phyloP scores from a whole-genome alignment of 2,888 invertebrate genomes.

The Plemyria rubiginata region DNA sequence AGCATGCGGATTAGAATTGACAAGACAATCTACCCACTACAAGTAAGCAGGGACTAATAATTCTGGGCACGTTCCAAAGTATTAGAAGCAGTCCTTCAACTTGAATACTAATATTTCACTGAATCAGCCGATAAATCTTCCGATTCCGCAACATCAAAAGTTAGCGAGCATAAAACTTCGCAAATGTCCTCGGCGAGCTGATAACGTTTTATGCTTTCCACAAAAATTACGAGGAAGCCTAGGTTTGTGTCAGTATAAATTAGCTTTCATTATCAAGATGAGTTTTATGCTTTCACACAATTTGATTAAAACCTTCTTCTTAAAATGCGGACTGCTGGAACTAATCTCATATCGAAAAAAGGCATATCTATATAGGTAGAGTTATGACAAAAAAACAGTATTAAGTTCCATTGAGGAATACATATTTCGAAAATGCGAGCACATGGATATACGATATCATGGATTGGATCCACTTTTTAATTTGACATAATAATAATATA shows the following conservation, averaged over 20 bases:
- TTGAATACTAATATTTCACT: constrained; percentile 31
- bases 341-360: background rate
- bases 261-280: constrained; percentile 3
- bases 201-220: constrained; percentile 55
- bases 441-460: too few species aligned
- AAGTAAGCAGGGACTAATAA: constrained; percentile 13
- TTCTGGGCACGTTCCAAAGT: constrained; percentile 29
- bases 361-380: too few species aligned
- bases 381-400: too few species aligned
- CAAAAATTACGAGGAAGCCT: constrained; percentile 47
- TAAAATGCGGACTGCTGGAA: background rate
- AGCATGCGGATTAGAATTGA: constrained; percentile 17
- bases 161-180: constrained; percentile 48
- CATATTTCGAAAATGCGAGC: too few species aligned
- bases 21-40: constrained; percentile 26
- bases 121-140: constrained; percentile 37
- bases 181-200: constrained; percentile 47
- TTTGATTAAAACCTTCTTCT: background rate
- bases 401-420: too few species aligned
- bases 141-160: constrained; percentile 40
- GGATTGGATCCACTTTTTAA: too few species aligned
- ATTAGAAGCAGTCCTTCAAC: constrained; percentile 27
- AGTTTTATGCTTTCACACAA: background rate
- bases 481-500: too few species aligned
- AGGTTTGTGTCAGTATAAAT: constrained; percentile 19